Conservation (phyloP, 2,113 vertebrate genomes). For the Mastomys coucha region DNA sequence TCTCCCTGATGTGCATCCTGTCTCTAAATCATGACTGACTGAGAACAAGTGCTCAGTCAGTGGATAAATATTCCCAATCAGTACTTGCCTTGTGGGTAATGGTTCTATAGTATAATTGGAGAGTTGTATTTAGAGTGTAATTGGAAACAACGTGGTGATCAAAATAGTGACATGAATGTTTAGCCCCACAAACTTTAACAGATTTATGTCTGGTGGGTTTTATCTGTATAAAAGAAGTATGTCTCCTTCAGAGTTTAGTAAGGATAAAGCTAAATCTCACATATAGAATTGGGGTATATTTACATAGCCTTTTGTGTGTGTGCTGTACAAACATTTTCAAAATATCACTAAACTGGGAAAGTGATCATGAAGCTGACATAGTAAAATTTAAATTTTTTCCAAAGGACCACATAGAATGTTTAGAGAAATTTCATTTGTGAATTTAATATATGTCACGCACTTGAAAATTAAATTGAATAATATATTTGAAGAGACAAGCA, state of each 20-base stretch:
- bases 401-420: slow-evolving; percentile 21
- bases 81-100: neutral
- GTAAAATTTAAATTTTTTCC: slow-evolving; percentile 10
- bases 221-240: neutral
- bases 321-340: neutral
- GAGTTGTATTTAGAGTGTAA: neutral
- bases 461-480: slow-evolving; percentile 1
- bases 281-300: neutral
- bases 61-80: neutral
- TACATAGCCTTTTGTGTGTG: neutral
- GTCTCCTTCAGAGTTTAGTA: neutral
- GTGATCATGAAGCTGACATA: neutral
- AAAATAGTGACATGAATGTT: neutral
- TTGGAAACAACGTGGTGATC: neutral
- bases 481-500: neutral
- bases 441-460: neutral
- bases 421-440: neutral
- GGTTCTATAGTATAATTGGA: neutral
- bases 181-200: neutral
- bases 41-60: neutral
- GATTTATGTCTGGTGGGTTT: neutral
- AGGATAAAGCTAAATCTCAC: neutral
- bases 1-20: neutral
- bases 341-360: neutral
- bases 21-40: neutral